phyloP scores from a whole-genome alignment of 2,888 invertebrate genomes.

The Dryobotodes eremita region DNA sequence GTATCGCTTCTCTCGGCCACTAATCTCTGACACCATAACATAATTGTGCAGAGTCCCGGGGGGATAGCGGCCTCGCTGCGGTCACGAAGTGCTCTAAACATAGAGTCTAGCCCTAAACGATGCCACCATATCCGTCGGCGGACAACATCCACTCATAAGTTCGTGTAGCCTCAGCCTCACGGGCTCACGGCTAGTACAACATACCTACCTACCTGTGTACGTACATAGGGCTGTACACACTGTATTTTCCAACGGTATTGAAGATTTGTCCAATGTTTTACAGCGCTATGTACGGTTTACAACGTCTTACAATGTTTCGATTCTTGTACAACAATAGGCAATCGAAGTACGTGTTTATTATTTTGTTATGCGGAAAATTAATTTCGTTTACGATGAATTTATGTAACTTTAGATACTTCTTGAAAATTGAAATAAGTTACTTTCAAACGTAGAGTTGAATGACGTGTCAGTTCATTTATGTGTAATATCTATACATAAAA shows the following conservation, averaged over 20 bases:
- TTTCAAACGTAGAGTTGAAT: not conserved
- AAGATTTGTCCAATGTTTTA: conserved; percentile 68
- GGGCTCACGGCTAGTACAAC: conserved; percentile 65
- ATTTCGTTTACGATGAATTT: conserved; percentile 29
- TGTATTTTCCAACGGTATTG: conserved; percentile 64
- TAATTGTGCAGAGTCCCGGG: conserved; percentile 85
- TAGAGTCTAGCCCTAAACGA: conserved; percentile 86
- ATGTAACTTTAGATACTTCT: not conserved
- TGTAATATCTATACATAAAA: not conserved
- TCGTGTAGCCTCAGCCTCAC: conserved; percentile 76
- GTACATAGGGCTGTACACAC: conserved; percentile 29
- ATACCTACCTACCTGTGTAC: conserved; percentile 46
- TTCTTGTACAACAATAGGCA: conserved; percentile 58
- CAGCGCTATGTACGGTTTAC: conserved; percentile 59
- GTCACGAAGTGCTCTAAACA: conserved; percentile 88
- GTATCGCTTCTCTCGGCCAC: conserved; percentile 77
- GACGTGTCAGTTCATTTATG: not conserved
- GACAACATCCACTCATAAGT: conserved; percentile 80
- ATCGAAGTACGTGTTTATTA: conserved; percentile 48
- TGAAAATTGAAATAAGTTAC: conserved; percentile 9
- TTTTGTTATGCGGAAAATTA: conserved; percentile 43
- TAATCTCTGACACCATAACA: conserved; percentile 86
- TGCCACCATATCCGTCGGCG: conserved; percentile 88
- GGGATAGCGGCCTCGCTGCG: conserved; percentile 76
- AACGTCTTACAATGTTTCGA: conserved; percentile 59